phyloP scores from a whole-genome alignment of 2,113 vertebrate genomes.

The Promerops cafer region DNA sequence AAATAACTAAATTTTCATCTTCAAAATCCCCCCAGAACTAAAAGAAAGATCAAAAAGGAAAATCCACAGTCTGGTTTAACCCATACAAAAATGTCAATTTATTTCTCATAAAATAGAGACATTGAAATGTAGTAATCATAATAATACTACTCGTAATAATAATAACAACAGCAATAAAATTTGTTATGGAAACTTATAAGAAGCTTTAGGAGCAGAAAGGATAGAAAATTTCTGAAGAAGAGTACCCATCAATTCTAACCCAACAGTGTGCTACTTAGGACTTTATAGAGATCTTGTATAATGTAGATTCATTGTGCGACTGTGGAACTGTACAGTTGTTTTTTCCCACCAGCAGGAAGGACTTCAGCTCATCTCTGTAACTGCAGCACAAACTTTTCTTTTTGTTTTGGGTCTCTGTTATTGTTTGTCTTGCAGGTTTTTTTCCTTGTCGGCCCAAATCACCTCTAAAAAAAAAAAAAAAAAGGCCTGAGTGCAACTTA shows the following conservation, averaged over 20 bases:
- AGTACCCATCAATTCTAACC: not conserved
- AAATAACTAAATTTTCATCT: not conserved
- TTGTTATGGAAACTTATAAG: not conserved
- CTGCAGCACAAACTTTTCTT: not conserved
- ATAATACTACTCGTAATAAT: rapidly evolving
- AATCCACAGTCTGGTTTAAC: not conserved
- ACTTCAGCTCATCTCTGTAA: not conserved
- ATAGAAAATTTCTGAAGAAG: not conserved
- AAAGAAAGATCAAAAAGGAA: not conserved
- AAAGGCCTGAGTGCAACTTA: not conserved
- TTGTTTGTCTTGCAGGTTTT: not conserved
- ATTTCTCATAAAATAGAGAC: not conserved
- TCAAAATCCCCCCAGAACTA: not conserved
- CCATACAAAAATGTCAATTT: not conserved
- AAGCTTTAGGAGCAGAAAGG: not conserved
- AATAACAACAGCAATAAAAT: not conserved
- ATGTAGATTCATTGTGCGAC: not conserved
- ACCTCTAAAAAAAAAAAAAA: too few relatives aligned
- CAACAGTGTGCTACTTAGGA: not conserved
- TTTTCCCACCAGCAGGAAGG: not conserved
- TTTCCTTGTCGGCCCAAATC: not conserved
- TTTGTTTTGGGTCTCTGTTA: not conserved
- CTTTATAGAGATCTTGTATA: not conserved
- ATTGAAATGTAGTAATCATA: not conserved
- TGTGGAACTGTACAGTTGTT: not conserved